phyloP scores from a whole-genome alignment of 2,888 invertebrate genomes.

The Dicranocentrus wangi region DNA sequence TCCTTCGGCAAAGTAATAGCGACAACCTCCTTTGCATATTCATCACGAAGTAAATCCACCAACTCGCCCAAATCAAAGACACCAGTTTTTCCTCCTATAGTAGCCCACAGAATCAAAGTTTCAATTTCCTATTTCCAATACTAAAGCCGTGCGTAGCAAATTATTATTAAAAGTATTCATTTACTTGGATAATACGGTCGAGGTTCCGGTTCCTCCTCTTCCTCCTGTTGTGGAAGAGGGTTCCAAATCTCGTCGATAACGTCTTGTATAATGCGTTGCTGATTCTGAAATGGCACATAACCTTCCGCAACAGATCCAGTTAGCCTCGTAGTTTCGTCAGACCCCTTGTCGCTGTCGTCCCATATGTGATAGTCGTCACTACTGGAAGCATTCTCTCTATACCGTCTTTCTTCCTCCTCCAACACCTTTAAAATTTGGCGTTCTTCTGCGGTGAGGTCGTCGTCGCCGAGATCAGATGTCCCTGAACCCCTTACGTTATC shows the following conservation, averaged over 20 bases:
- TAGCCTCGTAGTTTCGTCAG: neutral
- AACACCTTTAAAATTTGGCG: conserved; percentile 1
- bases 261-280: conserved; percentile 69
- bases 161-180: conserved; percentile 1
- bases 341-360: neutral
- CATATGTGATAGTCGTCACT: conserved; percentile 16
- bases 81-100: conserved; percentile 86
- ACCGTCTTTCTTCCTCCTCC: conserved; percentile 31
- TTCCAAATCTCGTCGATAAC: conserved; percentile 70
- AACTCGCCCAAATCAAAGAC: conserved; percentile 93
- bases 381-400: neutral
- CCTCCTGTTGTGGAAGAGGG: conserved; percentile 45
- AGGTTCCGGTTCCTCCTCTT: conserved; percentile 7
- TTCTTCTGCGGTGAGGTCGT: conserved; percentile 19
- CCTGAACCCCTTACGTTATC: neutral
- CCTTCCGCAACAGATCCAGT: conserved; percentile 59
- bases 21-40: conserved; percentile 87
- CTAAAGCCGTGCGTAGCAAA: too few species aligned
- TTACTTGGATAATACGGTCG: conserved; percentile 39
- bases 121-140: neutral
- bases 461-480: neutral
- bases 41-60: conserved; percentile 83
- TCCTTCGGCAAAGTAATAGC: conserved; percentile 85
- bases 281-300: conserved; percentile 65
- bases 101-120: neutral